These are phyloP conservation scores for Catharus fuscescens DNA, from an alignment of 2,113 vertebrate species.

Conservation along the genomic window DNA sequence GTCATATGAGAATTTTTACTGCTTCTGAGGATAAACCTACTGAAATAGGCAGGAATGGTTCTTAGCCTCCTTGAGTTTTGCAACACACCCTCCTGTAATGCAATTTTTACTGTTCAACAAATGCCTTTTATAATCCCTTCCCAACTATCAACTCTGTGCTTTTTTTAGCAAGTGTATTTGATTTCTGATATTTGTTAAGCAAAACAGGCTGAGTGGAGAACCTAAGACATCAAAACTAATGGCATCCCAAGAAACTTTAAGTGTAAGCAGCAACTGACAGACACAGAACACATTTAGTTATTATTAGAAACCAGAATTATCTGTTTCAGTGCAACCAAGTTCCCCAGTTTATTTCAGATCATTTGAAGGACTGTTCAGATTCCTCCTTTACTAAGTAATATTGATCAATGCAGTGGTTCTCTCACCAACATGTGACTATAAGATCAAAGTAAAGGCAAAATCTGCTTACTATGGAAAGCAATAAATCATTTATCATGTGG, in stretches of 20 bases:
- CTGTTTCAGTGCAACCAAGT: neutral
- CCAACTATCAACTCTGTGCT: neutral
- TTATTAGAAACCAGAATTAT: neutral
- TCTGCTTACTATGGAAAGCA: neutral
- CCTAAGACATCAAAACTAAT: neutral
- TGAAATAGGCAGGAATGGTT: neutral
- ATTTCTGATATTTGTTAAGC: neutral
- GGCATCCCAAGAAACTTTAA: neutral
- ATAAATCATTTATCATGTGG: neutral
- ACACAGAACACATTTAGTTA: neutral
- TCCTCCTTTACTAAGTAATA: neutral
- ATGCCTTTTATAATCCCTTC: neutral
- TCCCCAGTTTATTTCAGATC: neutral
- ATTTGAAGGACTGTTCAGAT: neutral
- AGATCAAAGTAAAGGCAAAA: neutral
- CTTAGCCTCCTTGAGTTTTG: neutral
- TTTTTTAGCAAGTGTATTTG: neutral
- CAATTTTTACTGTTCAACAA: neutral
- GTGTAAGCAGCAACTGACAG: neutral
- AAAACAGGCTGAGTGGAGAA: neutral
- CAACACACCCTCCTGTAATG: neutral
- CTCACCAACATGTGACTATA: neutral
- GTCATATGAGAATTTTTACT: neutral
- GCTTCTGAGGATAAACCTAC: neutral
- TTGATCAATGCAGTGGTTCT: neutral